Percentiles rank a stretch among this genome's conserved stretches.
Evolutionary conservation across 2,113 vertebrate species (phyloP).

Genomic region (Gymnocephalus cernua): DNA sequence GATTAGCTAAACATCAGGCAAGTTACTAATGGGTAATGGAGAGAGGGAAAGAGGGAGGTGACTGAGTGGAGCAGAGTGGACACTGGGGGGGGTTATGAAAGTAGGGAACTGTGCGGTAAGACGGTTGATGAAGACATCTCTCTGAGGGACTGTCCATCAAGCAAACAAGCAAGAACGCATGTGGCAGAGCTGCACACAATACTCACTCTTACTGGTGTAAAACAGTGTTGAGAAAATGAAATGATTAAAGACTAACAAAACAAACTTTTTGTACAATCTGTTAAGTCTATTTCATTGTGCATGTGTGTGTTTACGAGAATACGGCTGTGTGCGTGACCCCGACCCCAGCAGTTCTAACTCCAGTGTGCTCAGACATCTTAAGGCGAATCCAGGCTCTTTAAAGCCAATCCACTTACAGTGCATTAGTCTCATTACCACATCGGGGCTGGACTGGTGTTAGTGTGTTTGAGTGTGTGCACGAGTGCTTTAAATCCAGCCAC

Average conservation of each 20-base stretch:
- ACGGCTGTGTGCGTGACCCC: constrained; percentile 60
- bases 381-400: constrained; percentile 74
- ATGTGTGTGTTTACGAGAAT: constrained; percentile 30
- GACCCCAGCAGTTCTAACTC: constrained; percentile 72
- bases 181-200: not conserved
- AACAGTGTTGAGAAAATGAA: not conserved
- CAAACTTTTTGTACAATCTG: not conserved
- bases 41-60: not conserved
- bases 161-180: not conserved
- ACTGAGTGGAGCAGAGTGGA: constrained; percentile 8
- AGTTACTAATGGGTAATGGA: not conserved
- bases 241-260: not conserved
- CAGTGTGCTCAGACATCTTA: constrained; percentile 84
- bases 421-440: constrained; percentile 83
- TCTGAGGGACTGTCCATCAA: constrained; percentile 28
- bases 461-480: constrained; percentile 7
- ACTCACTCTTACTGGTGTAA: not conserved
- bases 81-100: constrained; percentile 32
- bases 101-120: constrained; percentile 23
- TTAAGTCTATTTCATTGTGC: not conserved
- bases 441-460: constrained; percentile 52
- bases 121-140: constrained; percentile 56
- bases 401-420: constrained; percentile 85
- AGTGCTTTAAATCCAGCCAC: constrained; percentile 44
- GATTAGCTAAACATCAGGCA: constrained; percentile 47